phyloP scores from a whole-genome alignment of 2,888 invertebrate genomes.

The Cyclophora punctaria region DNA sequence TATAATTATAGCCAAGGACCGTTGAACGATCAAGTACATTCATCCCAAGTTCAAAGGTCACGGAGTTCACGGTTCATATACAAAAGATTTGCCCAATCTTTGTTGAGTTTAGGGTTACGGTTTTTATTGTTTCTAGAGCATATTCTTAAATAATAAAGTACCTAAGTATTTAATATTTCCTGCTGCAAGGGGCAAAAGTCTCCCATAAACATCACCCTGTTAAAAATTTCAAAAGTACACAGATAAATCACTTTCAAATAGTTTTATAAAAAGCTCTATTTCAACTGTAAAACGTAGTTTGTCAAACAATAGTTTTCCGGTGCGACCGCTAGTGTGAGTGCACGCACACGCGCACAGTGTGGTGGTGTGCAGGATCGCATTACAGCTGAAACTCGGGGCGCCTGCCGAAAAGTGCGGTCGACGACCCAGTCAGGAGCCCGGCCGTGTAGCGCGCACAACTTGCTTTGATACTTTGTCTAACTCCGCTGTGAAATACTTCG shows the following conservation, averaged over 20 bases:
- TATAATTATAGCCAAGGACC: constrained; percentile 62
- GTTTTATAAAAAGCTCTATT: neutral
- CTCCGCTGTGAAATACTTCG: too few species aligned
- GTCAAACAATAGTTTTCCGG: constrained; percentile 16
- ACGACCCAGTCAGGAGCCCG: constrained; percentile 65
- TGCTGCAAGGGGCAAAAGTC: too few species aligned
- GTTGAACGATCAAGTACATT: constrained; percentile 64
- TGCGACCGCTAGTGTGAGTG: constrained; percentile 21
- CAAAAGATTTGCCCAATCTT: constrained; percentile 7
- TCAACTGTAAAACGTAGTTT: neutral
- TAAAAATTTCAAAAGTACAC: too few species aligned
- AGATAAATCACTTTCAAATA: too few species aligned
- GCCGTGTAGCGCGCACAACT: constrained; percentile 41
- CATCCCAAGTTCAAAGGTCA: constrained; percentile 70
- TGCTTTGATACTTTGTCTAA: constrained; percentile 42
- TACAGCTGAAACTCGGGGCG: constrained; percentile 73
- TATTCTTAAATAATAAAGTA: too few species aligned
- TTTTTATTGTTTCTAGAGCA: too few species aligned
- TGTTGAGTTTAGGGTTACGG: too few species aligned
- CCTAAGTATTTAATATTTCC: too few species aligned
- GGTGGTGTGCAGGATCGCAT: constrained; percentile 63
- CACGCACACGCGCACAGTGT: constrained; percentile 13
- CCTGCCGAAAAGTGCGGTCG: constrained; percentile 72
- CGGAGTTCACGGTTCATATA: constrained; percentile 43
- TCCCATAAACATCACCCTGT: too few species aligned